A percentile compares a stretch with the other conserved stretches of the same genome.
Conservation (phyloP, 2,888 invertebrate genomes). For the Cephus sareptanus region DNA sequence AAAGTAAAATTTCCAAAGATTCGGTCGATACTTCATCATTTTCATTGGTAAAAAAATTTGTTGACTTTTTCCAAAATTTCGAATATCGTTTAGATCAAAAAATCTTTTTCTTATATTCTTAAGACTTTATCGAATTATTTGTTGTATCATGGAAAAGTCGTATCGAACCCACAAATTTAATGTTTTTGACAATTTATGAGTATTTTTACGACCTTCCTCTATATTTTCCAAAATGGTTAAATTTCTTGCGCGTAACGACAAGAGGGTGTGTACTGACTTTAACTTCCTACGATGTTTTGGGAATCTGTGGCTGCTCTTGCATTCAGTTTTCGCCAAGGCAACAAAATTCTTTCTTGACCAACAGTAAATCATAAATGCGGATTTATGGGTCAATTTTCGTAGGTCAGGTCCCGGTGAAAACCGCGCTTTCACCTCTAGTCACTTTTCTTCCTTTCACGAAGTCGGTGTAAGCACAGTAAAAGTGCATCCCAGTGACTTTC, state of each 20-base stretch:
- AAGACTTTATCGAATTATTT: not conserved
- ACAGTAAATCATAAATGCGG: constrained; percentile 48
- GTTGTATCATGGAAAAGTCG: not conserved
- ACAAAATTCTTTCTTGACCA: constrained; percentile 21
- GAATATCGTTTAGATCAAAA: too few species aligned
- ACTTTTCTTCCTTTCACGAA: constrained; percentile 15
- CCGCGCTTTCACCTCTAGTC: constrained; percentile 36
- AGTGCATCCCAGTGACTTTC: not conserved
- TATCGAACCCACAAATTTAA: not conserved
- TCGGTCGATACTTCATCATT: too few species aligned
- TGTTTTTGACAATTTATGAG: not conserved
- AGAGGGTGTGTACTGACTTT: not conserved
- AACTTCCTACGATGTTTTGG: constrained; percentile 44
- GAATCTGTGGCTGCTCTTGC: constrained; percentile 41
- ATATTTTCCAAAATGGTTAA: constrained; percentile 12
- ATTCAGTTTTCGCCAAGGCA: constrained; percentile 38
- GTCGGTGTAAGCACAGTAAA: not conserved
- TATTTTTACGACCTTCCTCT: constrained; percentile 8
- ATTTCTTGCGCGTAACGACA: not conserved
- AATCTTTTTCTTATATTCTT: not conserved
- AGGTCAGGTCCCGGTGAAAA: not conserved
- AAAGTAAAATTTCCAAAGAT: not conserved
- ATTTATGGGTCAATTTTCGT: constrained; percentile 52
- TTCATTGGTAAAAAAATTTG: not conserved
- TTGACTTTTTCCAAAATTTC: too few species aligned